Percentiles rank a stretch among this genome's conserved stretches.
Conservation (phyloP, 2,797 vertebrate genomes). For the Myiotriccus ornatus region DNA sequence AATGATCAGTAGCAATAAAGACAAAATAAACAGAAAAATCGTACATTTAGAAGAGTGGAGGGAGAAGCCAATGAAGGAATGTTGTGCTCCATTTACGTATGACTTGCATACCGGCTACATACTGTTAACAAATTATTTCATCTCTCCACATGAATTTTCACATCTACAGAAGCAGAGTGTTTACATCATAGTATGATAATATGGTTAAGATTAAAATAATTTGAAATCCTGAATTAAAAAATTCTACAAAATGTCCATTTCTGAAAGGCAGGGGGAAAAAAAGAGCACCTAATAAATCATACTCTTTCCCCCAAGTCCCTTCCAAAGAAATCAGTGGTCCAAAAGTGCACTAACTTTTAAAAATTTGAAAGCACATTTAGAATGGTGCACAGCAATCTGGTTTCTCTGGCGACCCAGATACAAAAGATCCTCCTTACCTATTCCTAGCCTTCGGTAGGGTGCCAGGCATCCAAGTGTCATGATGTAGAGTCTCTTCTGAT, state of each 20-base stretch:
- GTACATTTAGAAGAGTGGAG: neutral
- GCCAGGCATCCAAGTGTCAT: constrained; percentile 99
- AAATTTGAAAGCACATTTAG: neutral
- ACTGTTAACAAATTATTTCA: neutral
- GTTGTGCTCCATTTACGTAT: neutral
- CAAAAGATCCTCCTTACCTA: constrained; percentile 81
- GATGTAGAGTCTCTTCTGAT: constrained; percentile 99
- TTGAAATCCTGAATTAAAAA: neutral
- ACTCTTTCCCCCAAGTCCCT: neutral
- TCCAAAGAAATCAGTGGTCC: neutral
- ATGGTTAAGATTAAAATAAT: neutral
- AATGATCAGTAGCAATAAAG: neutral
- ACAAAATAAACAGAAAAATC: neutral
- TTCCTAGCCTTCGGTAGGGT: constrained; percentile 97
- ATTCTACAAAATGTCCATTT: neutral
- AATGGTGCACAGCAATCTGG: neutral
- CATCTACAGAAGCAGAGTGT: neutral
- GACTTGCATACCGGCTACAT: neutral
- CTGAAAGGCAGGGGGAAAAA: neutral
- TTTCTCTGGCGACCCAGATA: neutral
- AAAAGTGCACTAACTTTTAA: neutral
- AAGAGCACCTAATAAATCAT: neutral
- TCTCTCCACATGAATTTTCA: neutral
- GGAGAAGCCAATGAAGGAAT: neutral
- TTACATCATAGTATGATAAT: neutral